phyloP scores from a whole-genome alignment of 1,140 invertebrate genomes.

The Trachymyrmex cornetzi region DNA sequence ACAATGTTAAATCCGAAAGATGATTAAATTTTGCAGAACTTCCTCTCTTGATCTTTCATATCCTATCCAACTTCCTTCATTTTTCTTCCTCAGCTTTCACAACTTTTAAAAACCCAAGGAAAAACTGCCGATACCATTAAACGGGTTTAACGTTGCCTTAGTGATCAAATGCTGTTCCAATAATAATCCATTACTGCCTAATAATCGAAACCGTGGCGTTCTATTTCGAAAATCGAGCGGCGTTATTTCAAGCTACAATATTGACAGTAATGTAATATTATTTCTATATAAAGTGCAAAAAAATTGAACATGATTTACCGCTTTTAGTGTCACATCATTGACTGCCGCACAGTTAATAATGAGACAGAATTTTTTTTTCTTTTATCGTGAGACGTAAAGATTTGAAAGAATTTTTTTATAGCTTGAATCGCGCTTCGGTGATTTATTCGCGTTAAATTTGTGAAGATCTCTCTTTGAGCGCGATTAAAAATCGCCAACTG shows the following conservation, averaged over 20 bases:
- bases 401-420: background rate
- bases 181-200: conserved; percentile 40
- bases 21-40: conserved; percentile 39
- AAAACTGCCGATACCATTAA: conserved; percentile 50
- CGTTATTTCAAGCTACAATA: background rate
- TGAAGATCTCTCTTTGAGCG: background rate
- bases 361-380: background rate
- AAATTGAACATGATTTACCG: background rate
- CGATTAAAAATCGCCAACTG: conserved; percentile 29
- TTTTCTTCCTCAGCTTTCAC: conserved; percentile 6
- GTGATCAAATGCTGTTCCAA: background rate
- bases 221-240: background rate
- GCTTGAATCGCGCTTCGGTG: background rate
- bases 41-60: conserved; percentile 43
- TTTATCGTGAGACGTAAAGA: background rate
- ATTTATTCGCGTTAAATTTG: background rate
- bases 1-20: conserved; percentile 31
- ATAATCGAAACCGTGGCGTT: background rate
- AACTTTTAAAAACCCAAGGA: conserved; percentile 37
- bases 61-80: conserved; percentile 26
- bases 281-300: background rate
- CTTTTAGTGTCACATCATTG: background rate
- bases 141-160: background rate
- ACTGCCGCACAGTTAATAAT: no score
- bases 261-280: background rate